These are phyloP conservation scores for Byasa hedistus DNA, from an alignment of 2,888 invertebrate species.

Conservation along the genomic window DNA sequence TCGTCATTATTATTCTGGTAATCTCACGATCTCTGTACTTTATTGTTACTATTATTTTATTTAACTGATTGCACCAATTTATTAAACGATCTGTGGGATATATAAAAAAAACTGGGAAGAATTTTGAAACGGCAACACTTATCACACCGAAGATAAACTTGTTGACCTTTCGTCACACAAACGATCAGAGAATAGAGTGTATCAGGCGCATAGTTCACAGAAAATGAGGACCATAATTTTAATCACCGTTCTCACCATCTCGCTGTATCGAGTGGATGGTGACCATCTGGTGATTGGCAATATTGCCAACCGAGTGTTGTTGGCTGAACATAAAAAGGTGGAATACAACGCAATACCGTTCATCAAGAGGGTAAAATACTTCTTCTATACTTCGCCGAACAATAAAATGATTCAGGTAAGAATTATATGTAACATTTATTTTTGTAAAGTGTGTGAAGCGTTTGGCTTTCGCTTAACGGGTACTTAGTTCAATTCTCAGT, in stretches of 20 bases:
- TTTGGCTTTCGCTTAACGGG: too few relatives aligned
- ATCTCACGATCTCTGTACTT: too few relatives aligned
- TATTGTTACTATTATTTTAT: too few relatives aligned
- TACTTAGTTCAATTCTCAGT: too few relatives aligned
- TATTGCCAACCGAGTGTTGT: slow-evolving; percentile 42
- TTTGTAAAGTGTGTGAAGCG: too few relatives aligned
- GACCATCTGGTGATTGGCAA: slow-evolving; percentile 50
- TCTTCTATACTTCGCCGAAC: slow-evolving; percentile 44
- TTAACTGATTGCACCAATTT: too few relatives aligned
- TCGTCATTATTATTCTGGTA: too few relatives aligned
- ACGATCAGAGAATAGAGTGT: slow-evolving; percentile 5
- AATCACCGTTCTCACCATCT: slow-evolving; percentile 11
- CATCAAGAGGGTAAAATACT: slow-evolving; percentile 62
- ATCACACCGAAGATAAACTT: slow-evolving; percentile 19
- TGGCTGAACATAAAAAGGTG: slow-evolving; percentile 43
- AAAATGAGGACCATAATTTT: slow-evolving; percentile 33
- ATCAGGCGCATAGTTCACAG: slow-evolving; percentile 9
- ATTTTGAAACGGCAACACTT: slow-evolving; percentile 8
- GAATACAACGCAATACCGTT: slow-evolving; percentile 60
- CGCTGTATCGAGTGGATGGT: slow-evolving; percentile 30
- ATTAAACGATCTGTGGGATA: too few relatives aligned
- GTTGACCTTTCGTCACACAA: slow-evolving; percentile 24
- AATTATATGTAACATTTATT: not conserved
- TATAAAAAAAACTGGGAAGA: not conserved
- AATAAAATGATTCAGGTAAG: slow-evolving; percentile 41